A percentile compares a stretch with the other conserved stretches of the same genome.
phyloP scores from a whole-genome alignment of 2,113 vertebrate species.

The Microcebus tavaratra region DNA sequence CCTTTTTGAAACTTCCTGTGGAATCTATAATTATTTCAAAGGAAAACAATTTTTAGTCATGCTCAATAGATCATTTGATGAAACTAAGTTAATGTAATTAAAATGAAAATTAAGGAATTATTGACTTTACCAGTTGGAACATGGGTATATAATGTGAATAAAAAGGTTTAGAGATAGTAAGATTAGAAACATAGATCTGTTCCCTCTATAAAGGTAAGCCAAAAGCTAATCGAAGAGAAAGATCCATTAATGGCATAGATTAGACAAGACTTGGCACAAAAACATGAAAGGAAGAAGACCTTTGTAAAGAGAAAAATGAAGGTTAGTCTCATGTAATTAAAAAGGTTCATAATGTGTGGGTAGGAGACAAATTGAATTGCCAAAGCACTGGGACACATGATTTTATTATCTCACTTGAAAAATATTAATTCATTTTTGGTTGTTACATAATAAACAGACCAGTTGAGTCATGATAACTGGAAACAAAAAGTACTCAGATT shows the following conservation, averaged over 20 bases:
- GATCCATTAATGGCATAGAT: slow-evolving; percentile 25
- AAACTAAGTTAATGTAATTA: slow-evolving; percentile 36
- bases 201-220: background rate
- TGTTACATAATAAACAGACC: background rate
- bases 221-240: slow-evolving; percentile 51
- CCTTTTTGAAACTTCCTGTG: background rate
- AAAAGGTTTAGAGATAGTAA: slow-evolving; percentile 34
- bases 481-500: background rate
- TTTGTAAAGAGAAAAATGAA: slow-evolving; percentile 39
- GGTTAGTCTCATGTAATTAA: background rate
- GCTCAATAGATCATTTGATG: background rate
- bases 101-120: slow-evolving; percentile 37
- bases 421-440: background rate
- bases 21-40: slow-evolving; percentile 11
- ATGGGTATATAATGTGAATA: slow-evolving; percentile 1
- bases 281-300: slow-evolving; percentile 19
- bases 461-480: background rate
- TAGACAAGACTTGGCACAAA: background rate
- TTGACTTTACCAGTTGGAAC: background rate
- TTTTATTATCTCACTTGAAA: slow-evolving; percentile 27
- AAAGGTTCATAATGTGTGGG: background rate
- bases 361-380: slow-evolving; percentile 9
- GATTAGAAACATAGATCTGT: background rate
- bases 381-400: background rate
- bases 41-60: background rate